phyloP scores from a whole-genome alignment of 2,113 vertebrate species.

The Noctilio leporinus region DNA sequence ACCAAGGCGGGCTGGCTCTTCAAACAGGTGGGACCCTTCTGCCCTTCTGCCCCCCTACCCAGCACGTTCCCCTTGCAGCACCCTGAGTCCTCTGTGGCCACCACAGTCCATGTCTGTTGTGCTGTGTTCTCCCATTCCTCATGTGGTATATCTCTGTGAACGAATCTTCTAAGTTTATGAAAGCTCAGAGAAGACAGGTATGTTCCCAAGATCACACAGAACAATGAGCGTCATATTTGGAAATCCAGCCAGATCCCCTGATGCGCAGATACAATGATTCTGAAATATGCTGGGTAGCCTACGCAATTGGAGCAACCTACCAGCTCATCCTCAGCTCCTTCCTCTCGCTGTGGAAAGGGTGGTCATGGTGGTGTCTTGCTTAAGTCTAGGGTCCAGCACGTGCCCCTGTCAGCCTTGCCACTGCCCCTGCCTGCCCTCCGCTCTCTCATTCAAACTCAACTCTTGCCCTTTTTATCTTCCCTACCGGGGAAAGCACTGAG shows the following conservation, averaged over 20 bases:
- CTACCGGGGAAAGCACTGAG: neutral
- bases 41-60: rapidly evolving
- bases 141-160: neutral
- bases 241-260: neutral
- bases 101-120: rapidly evolving
- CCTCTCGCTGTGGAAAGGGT: neutral
- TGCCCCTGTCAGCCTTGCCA: neutral
- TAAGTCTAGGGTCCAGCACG: neutral
- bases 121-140: neutral
- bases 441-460: neutral
- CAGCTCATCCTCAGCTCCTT: neutral
- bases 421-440: neutral
- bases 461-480: neutral
- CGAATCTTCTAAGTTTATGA: neutral
- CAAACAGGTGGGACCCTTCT: slow-evolving; percentile 86
- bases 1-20: slow-evolving; percentile 92
- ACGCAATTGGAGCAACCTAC: rapidly evolving
- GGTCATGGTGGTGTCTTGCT: neutral
- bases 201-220: neutral
- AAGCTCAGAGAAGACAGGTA: neutral
- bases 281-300: neutral
- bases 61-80: rapidly evolving
- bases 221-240: neutral
- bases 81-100: neutral
- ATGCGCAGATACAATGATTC: neutral